Evolutionary conservation across 2,888 invertebrate species (phyloP).

Genomic region (Pycnomerus fuliginosus): DNA sequence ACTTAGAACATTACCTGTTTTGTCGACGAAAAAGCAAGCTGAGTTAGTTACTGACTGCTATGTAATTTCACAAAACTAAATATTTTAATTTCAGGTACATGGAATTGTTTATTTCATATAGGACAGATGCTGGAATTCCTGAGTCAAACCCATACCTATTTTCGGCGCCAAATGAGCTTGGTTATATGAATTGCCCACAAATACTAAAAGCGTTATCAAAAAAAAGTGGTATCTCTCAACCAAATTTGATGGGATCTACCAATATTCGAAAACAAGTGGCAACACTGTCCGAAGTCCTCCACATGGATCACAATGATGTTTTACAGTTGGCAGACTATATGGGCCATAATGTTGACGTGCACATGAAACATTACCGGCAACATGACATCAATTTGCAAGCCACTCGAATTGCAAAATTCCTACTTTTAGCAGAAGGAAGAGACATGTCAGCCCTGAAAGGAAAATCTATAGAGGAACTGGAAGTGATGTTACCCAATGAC

Average conservation of each 20-base stretch:
- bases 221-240: conserved; percentile 1
- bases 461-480: not conserved
- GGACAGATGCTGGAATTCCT: not conserved
- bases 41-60: not conserved
- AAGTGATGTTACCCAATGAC: not conserved
- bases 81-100: not conserved
- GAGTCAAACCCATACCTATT: not conserved
- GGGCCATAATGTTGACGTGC: not conserved
- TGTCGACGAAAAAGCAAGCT: not conserved
- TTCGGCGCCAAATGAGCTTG: not conserved
- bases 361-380: not conserved
- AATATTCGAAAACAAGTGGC: conserved; percentile 1
- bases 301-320: not conserved
- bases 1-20: not conserved
- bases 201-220: not conserved
- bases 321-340: not conserved
- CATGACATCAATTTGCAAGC: not conserved
- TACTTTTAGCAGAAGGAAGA: not conserved
- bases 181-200: not conserved
- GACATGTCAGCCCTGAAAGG: not conserved
- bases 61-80: not conserved
- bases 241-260: not conserved
- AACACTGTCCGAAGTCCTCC: not conserved
- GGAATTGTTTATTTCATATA: not conserved
- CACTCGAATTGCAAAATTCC: not conserved